Percentiles rank a stretch among this genome's conserved stretches.
phyloP scores from a whole-genome alignment of 2,113 vertebrate genomes.

The Chunga burmeisteri region DNA sequence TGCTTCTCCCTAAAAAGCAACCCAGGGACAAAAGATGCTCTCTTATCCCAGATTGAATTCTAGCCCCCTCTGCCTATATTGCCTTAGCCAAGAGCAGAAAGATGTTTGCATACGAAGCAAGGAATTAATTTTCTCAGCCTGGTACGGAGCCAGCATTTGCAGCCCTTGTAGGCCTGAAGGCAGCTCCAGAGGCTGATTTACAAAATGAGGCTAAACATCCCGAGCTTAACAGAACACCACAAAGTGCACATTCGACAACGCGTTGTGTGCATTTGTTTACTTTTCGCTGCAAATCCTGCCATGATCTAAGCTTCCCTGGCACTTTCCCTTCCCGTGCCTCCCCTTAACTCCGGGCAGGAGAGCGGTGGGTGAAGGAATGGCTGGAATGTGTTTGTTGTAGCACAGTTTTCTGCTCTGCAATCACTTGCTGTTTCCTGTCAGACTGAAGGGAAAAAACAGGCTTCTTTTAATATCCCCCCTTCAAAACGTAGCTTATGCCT shows the following conservation, averaged over 20 bases:
- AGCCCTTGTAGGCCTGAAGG: neutral
- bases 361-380: conserved; percentile 51
- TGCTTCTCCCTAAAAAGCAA: neutral
- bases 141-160: neutral
- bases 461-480: neutral
- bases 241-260: rapidly evolving
- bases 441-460: neutral
- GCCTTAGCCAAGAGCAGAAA: neutral
- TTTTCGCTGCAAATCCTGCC: neutral
- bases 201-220: neutral
- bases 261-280: neutral
- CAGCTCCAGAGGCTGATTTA: neutral
- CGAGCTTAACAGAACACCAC: neutral
- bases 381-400: conserved; percentile 48
- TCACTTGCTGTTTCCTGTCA: conserved; percentile 26
- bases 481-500: neutral
- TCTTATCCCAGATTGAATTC: rapidly evolving
- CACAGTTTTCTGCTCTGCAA: conserved; percentile 12
- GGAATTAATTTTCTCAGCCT: neutral
- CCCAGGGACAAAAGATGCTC: neutral
- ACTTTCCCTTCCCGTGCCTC: neutral
- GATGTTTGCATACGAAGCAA: rapidly evolving
- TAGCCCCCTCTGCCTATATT: neutral
- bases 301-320: neutral
- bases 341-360: neutral